Conservation (phyloP, 2,113 vertebrate genomes). For the Cynopterus brachyotis region DNA sequence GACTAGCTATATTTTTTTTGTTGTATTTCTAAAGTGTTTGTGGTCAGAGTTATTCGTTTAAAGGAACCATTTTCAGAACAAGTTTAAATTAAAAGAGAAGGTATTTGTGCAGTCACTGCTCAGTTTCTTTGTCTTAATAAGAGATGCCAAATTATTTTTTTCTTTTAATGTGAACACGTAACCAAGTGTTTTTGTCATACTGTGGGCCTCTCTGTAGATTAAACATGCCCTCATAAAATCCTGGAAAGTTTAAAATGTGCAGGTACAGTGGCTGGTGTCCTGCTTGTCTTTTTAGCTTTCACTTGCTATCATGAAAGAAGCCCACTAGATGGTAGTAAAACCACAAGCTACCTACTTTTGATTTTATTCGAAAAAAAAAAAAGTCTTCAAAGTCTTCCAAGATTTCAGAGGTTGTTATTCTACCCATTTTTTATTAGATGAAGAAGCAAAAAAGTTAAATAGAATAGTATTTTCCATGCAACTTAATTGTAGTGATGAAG, state of each 20-base stretch:
- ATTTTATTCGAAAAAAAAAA: background rate
- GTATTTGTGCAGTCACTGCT: background rate
- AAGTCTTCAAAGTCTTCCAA: constrained; percentile 45
- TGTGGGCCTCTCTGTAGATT: background rate
- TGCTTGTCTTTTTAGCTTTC: background rate
- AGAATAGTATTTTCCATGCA: background rate
- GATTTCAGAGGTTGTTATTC: constrained; percentile 43
- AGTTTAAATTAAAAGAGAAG: background rate
- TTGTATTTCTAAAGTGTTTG: background rate
- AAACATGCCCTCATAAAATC: background rate
- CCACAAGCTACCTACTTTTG: constrained; percentile 72
- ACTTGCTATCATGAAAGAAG: constrained; percentile 67
- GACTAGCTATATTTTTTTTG: background rate
- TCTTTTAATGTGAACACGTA: background rate
- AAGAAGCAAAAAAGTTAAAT: constrained; percentile 35
- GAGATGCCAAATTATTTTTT: background rate
- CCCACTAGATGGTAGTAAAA: constrained; percentile 88
- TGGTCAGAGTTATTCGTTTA: background rate
- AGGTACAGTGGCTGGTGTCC: rapidly evolving
- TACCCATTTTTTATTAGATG: constrained; percentile 45
- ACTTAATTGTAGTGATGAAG: constrained; percentile 24
- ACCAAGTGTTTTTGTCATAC: background rate
- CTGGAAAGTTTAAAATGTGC: background rate
- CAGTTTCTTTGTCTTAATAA: background rate
- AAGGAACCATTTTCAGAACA: background rate